Conservation (phyloP, 2,888 invertebrate species). For the Agriopis aurantiaria region DNA sequence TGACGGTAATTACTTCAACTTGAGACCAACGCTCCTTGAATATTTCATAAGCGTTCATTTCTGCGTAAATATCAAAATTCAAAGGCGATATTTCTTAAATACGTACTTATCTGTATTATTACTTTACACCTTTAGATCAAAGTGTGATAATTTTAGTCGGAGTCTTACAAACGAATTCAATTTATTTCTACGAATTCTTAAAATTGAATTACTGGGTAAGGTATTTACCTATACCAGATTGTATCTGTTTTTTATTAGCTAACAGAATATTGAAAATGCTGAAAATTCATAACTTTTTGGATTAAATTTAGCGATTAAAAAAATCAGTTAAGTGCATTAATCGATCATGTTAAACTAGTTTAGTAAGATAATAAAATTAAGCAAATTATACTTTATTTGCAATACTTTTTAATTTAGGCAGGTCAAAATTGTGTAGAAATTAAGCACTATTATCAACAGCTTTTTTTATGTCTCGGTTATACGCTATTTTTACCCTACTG, state of each 20-base stretch:
- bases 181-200: constrained; percentile 19
- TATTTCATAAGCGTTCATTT: constrained; percentile 21
- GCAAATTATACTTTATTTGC: too few relatives aligned
- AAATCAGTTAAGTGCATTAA: too few relatives aligned
- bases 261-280: background rate
- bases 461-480: too few relatives aligned
- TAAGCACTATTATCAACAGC: too few relatives aligned
- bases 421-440: too few relatives aligned
- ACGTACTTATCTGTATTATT: constrained; percentile 19
- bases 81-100: constrained; percentile 26
- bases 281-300: too few relatives aligned
- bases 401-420: too few relatives aligned
- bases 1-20: constrained; percentile 26
- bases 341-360: too few relatives aligned
- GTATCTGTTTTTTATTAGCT: background rate
- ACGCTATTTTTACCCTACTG: too few relatives aligned
- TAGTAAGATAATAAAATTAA: too few relatives aligned
- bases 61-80: constrained; percentile 23
- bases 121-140: constrained; percentile 35
- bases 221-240: background rate
- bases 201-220: constrained; percentile 11
- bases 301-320: too few relatives aligned
- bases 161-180: constrained; percentile 13
- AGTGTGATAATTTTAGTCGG: constrained; percentile 25
- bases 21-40: constrained; percentile 18